Conservation (phyloP, 2,888 invertebrate species). For the Scaptomyza flava region DNA sequence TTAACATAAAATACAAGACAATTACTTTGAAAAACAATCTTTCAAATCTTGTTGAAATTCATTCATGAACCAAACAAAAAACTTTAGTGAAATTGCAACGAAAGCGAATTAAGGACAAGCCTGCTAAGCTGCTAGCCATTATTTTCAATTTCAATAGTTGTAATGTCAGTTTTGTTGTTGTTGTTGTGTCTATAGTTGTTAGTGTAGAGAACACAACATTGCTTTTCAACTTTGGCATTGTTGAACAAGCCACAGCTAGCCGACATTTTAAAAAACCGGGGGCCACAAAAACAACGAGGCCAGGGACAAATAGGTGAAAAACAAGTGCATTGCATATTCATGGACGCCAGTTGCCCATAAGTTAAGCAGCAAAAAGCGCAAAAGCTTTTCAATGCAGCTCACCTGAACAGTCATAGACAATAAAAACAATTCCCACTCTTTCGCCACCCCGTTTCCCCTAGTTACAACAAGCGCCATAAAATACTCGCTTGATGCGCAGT, state of each 20-base stretch:
- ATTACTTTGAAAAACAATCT: neutral
- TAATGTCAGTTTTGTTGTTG: slow-evolving; percentile 2
- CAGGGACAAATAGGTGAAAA: slow-evolving; percentile 16
- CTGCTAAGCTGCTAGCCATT: slow-evolving; percentile 24
- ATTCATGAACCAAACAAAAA: neutral
- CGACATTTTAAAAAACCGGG: slow-evolving; percentile 14
- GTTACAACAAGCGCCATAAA: slow-evolving; percentile 64
- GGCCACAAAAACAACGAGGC: neutral
- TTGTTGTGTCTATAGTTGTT: neutral
- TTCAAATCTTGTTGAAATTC: neutral
- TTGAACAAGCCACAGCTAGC: slow-evolving; percentile 53
- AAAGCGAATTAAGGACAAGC: slow-evolving; percentile 29
- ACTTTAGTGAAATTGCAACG: slow-evolving; percentile 1
- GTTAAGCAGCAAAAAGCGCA: slow-evolving; percentile 62
- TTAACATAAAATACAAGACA: neutral
- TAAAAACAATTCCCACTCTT: slow-evolving; percentile 19
- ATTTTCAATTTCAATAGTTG: slow-evolving; percentile 50
- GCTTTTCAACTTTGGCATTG: slow-evolving; percentile 48
- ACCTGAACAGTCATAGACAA: slow-evolving; percentile 58
- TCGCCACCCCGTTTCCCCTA: neutral
- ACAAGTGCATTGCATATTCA: slow-evolving; percentile 70
- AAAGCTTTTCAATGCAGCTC: slow-evolving; percentile 27
- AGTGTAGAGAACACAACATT: slow-evolving; percentile 10
- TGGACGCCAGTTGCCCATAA: slow-evolving; percentile 58
- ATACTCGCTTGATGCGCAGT: slow-evolving; percentile 77